phyloP scores from a whole-genome alignment of 1,140 invertebrate species.

The Ganaspis sp. region DNA sequence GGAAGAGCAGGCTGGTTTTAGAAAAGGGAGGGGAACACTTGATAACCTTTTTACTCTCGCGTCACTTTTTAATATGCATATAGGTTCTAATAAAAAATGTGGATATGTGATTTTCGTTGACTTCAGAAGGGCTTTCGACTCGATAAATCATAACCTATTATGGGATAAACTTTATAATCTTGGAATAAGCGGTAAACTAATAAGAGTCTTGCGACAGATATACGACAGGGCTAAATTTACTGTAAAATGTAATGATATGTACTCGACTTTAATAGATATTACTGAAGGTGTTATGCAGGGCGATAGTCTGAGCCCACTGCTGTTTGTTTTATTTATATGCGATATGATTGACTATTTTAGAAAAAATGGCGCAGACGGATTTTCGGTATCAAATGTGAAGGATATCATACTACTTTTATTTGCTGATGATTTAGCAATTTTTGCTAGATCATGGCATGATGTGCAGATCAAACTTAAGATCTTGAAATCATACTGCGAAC shows the following conservation, averaged over 20 bases:
- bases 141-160: slow-evolving; percentile 44
- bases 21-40: slow-evolving; percentile 36
- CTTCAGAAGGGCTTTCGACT: slow-evolving; percentile 43
- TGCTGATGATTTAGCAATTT: background rate
- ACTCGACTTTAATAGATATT: slow-evolving; percentile 33
- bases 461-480: background rate
- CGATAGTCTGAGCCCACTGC: slow-evolving; percentile 43
- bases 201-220: slow-evolving; percentile 43
- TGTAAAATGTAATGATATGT: slow-evolving; percentile 28
- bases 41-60: slow-evolving; percentile 50
- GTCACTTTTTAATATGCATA: slow-evolving; percentile 37
- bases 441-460: slow-evolving; percentile 20
- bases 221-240: slow-evolving; percentile 48
- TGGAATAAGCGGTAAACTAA: slow-evolving; percentile 50
- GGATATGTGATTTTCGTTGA: slow-evolving; percentile 39
- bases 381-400: slow-evolving; percentile 11
- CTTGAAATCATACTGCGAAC: background rate
- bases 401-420: slow-evolving; percentile 35
- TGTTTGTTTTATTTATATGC: slow-evolving; percentile 50
- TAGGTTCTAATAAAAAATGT: slow-evolving; percentile 40
- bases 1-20: slow-evolving; percentile 49
- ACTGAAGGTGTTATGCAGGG: slow-evolving; percentile 54
- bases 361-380: background rate
- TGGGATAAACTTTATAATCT: slow-evolving; percentile 49
- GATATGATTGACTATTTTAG: slow-evolving; percentile 46